Base-by-base conservation (phyloP, 2,888 invertebrate species). In the Sinelater perroti region DNA sequence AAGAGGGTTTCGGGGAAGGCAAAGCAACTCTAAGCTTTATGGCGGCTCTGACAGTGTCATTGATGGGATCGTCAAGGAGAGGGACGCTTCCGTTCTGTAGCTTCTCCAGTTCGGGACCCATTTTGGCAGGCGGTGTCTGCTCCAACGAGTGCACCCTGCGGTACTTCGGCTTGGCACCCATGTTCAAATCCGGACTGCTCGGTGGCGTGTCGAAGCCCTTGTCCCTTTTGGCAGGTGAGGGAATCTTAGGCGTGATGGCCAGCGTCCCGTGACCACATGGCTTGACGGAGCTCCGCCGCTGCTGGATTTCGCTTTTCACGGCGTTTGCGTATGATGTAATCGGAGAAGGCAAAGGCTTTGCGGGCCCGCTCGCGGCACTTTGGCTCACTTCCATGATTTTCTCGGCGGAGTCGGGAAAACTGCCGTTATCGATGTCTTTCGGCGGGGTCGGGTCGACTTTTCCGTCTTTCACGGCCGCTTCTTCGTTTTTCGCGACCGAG, bases 191-290 rank as follows among this genome's bases (percentile, higher is more conserved):
- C 1, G 78, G 78, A 65, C 78, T 78, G 6, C 63, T 65, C 2
- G 76, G 75, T 3, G 76, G 76, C 8, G 76, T 73, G 36, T 46
- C 47, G 16, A 52, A 44, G 8, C 66, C 67, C 7, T 68, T 66
- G 28, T 70, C 66, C 28, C 67, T 69, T n/a, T 52, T 58, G 17
- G 60, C 26, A 16, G 67, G 42, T 18, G 71, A 38, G 6, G 69
- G 74, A 14, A 75, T 67, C 62, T 72, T 66, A 1, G 78, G 77
- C 20, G 73, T 56, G 35, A 78, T 73, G 2, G 76, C 77, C 3
- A 74, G 66, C 6, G 77, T 78, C 10, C 77, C 78, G 56, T 78
- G 78, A 11, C 77, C 77, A 59, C 77, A 77, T 1, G 78, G 78
- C 60, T 77, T 78, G 2, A 78, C 78, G 46, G 53, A 52, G 30